Evolutionary conservation across 2,113 vertebrate genomes (phyloP).

Genomic region (Spermophilus dauricus): DNA sequence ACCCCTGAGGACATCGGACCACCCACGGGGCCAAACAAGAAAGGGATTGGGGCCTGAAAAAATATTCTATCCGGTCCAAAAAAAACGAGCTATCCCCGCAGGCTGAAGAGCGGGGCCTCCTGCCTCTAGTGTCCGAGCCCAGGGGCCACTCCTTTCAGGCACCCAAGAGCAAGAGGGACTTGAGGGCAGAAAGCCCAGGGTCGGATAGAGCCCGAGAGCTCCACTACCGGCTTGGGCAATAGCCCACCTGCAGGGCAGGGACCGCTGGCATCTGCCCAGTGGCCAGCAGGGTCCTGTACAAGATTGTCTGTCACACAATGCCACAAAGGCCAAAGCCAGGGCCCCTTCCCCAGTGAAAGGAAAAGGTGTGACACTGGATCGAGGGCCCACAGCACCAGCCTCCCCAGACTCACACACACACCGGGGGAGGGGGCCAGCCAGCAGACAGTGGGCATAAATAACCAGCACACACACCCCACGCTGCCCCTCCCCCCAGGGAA

Average conservation of each 20-base stretch:
- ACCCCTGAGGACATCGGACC: constrained; percentile 54
- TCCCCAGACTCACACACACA: neutral
- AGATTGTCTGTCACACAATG: constrained; percentile 72
- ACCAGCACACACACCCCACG: neutral
- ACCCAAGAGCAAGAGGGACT: neutral
- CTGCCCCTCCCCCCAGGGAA: constrained; percentile 32
- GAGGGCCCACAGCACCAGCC: neutral
- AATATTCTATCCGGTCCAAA: constrained; percentile 78
- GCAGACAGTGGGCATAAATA: constrained; percentile 75
- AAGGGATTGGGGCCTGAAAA: constrained; percentile 76
- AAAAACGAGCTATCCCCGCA: constrained; percentile 53
- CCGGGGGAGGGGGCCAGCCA: neutral
- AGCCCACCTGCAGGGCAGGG: neutral
- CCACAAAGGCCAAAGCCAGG: constrained; percentile 61
- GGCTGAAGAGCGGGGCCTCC: neutral
- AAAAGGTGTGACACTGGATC: too few species aligned
- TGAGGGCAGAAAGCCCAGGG: neutral
- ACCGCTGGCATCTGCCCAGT: neutral
- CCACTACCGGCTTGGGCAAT: neutral
- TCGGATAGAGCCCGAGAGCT: neutral
- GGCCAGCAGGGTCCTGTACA: neutral
- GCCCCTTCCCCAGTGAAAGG: neutral
- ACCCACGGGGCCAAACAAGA: constrained; percentile 18
- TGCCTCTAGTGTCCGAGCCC: neutral
- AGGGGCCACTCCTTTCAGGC: neutral